Conservation (phyloP, 2,888 invertebrate species). For the Plagodis pulveraria region DNA sequence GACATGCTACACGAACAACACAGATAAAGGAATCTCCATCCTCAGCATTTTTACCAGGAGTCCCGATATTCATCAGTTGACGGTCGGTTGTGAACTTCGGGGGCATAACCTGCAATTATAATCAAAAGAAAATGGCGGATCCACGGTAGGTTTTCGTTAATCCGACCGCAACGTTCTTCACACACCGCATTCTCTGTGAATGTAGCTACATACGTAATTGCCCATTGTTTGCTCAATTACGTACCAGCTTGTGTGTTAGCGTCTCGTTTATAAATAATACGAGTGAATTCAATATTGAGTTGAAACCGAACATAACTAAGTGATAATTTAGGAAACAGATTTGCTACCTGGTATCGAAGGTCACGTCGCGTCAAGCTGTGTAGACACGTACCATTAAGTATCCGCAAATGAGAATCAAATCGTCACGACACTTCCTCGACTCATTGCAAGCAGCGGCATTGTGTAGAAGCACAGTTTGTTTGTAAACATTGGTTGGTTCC, state of each 20-base stretch:
- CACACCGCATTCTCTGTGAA: constrained; percentile 42
- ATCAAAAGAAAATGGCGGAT: constrained; percentile 29
- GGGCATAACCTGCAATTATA: constrained; percentile 14
- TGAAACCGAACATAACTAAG: constrained; percentile 17
- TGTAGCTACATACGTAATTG: constrained; percentile 32
- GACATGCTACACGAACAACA: constrained; percentile 10
- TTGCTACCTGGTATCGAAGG: constrained; percentile 31
- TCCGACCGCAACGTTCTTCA: constrained; percentile 40
- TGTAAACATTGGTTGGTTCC: constrained; percentile 57
- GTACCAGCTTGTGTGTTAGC: constrained; percentile 9
- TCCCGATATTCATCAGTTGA: background rate
- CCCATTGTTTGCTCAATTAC: constrained; percentile 37
- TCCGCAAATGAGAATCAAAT: constrained; percentile 19
- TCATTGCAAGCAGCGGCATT: constrained; percentile 29
- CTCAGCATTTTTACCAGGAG: background rate
- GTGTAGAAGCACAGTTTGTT: constrained; percentile 47
- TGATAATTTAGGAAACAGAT: constrained; percentile 28
- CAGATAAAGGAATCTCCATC: background rate
- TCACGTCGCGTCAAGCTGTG: constrained; percentile 15
- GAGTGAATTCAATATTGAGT: constrained; percentile 13
- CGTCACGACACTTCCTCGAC: constrained; percentile 26
- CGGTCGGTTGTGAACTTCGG: constrained; percentile 13
- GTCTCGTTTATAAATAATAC: constrained; percentile 9
- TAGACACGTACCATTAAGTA: constrained; percentile 27
- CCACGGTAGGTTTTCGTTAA: constrained; percentile 35